Conservation (phyloP, 2,113 vertebrate genomes). For the Zeus faber region DNA sequence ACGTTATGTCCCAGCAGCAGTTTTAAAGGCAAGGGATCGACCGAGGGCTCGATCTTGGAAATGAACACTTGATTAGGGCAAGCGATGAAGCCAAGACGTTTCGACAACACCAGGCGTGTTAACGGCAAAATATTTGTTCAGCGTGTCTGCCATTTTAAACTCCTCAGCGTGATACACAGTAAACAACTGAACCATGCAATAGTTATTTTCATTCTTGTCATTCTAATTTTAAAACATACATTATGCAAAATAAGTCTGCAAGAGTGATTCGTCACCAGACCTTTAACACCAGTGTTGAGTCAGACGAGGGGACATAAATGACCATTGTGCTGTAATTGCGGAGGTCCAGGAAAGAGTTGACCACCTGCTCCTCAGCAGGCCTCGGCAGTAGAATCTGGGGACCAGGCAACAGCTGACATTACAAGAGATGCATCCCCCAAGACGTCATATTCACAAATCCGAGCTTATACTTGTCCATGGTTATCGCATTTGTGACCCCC, state of each 20-base stretch:
- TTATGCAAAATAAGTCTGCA: not conserved
- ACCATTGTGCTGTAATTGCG: conserved; percentile 72
- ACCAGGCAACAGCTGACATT: not conserved
- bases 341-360: conserved; percentile 74
- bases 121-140: no score
- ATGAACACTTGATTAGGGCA: not conserved
- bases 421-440: not conserved
- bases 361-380: conserved; percentile 43
- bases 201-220: not conserved
- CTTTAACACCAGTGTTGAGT: conserved; percentile 79
- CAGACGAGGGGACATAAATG: conserved; percentile 74
- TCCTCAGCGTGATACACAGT: no score
- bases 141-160: no score
- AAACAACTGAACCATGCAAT: not conserved
- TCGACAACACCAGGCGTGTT: not conserved
- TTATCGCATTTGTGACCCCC: not conserved
- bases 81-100: not conserved
- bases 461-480: not conserved
- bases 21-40: conserved; percentile 68
- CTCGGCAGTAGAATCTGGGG: conserved; percentile 82
- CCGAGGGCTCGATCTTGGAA: conserved; percentile 78
- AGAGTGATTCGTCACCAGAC: conserved; percentile 12
- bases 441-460: not conserved
- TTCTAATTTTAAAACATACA: not conserved
- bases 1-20: conserved; percentile 78